Percentiles rank a stretch among this genome's conserved stretches.
phyloP scores from a whole-genome alignment of 2,113 vertebrate genomes.

The Willisornis vidua region DNA sequence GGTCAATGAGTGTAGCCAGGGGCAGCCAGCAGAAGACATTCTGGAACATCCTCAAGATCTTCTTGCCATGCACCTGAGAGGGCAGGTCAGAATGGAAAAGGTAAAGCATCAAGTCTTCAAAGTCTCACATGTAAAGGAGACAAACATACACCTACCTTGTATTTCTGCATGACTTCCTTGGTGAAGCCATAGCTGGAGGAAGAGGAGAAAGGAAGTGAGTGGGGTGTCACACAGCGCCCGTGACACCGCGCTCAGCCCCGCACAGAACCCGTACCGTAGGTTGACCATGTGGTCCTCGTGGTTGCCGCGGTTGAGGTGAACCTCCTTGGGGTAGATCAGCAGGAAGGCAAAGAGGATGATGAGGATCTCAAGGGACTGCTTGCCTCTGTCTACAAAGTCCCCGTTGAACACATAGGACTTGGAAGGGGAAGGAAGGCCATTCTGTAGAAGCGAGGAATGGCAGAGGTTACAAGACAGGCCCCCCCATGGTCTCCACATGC shows the following conservation, averaged over 20 bases:
- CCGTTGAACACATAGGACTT: slow-evolving; percentile 91
- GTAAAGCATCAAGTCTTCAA: not conserved
- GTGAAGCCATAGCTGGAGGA: slow-evolving; percentile 88
- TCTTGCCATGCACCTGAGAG: slow-evolving; percentile 85
- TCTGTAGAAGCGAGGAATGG: slow-evolving; percentile 71
- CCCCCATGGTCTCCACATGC: too few relatives aligned
- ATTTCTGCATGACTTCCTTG: slow-evolving; percentile 91
- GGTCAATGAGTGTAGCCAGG: slow-evolving; percentile 87
- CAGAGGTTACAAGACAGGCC: not conserved
- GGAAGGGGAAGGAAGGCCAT: slow-evolving; percentile 89
- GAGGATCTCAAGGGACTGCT: slow-evolving; percentile 90
- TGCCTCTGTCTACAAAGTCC: slow-evolving; percentile 93
- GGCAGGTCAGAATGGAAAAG: not conserved
- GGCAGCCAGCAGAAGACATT: slow-evolving; percentile 93
- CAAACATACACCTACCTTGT: slow-evolving; percentile 76
- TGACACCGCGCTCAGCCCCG: rapidly evolving
- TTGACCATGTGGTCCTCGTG: slow-evolving; percentile 93
- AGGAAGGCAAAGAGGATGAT: slow-evolving; percentile 89
- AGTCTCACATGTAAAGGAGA: not conserved
- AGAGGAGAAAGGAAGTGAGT: slow-evolving; percentile 27
- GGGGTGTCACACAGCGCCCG: not conserved
- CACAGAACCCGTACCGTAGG: slow-evolving; percentile 77
- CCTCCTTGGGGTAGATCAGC: slow-evolving; percentile 88
- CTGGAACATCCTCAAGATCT: slow-evolving; percentile 86
- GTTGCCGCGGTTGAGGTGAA: slow-evolving; percentile 92